Base-by-base conservation (phyloP, 1,140 invertebrate species). In the Conus betulinus region DNA sequence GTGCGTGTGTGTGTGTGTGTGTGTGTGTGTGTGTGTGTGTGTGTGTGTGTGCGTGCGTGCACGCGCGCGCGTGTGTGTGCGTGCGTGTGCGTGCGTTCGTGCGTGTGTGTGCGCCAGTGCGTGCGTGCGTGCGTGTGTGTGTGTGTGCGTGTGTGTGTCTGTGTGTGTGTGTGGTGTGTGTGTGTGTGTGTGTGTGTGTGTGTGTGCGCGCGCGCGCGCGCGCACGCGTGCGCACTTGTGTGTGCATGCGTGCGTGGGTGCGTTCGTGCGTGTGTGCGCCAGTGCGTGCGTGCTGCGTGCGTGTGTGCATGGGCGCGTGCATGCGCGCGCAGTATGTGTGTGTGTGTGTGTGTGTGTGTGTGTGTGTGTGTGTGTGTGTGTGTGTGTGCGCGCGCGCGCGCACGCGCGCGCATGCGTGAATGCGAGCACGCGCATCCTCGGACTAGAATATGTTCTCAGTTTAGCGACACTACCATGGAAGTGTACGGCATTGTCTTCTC, bases 101-200 rank as follows among this genome's bases (percentile, higher is more conserved):
- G 67, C 20, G 67, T 71, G 67, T 71, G 67, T 71, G 67, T 71
- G 67, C 20, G 67, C 20, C 8, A 13, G 67, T 71, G 67, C 20
- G 67, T 71, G 67, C 20, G 17, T 71, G 67, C 23, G 67, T 71
- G 67, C 20, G 67, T 71, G 3, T 10, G 67, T 71, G 67, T 10
- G 67, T 71, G 67, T n/a, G 67, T 71, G 67, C 20, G 67, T 71
- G 67, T 71, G 67, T 23, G 67, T 71, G 67, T 23, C 8, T 71
- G 7, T 17, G 67, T 71, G 67, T 71, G 67, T 20, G 67, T 71
- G 8, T 71, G 67, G 8, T 7, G 15, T 78, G 74, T 78, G 74
- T 78, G 74, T 78, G 74, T 78, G 74, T 78, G 74, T 78, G 74
- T 78, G 74, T 78, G 74, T 78, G 74, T 78, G 74, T 78, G 74